Base-by-base conservation (phyloP, 2,888 invertebrate genomes). In the Aspidiotus rigidus region DNA sequence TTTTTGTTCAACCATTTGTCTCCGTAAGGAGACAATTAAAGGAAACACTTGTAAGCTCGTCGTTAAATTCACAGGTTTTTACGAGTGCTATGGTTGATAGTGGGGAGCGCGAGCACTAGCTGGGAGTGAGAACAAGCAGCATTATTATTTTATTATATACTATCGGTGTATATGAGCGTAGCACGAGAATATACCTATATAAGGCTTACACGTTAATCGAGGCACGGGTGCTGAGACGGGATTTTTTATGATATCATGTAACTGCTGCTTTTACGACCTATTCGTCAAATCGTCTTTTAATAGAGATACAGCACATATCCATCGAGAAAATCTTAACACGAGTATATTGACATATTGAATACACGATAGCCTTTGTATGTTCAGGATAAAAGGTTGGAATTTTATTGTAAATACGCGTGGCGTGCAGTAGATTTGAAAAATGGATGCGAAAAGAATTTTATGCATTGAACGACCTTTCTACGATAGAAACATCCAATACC, bases 201-300 rank as follows among this genome's bases (percentile, higher is more conserved):
- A 49, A n/a, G 49, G 10, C n/a, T 11, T 49, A 6, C 49, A 11
- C 49, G 49, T 11, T 17, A 59, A 59, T 28, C 13, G 28, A 16
- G 59, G 39, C 28, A 16, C 13, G 39, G 59, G 56, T 57, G 64
- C 42, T n/a, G 41, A 28, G 64, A 17, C 16, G 63, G 57, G 56
- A 49, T 42, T 49, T 66, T 66, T 66, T 66, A 66, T 44, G 66
- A 59, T 59, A 44, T 59, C 66, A 28, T 42, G 66, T 66, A 66
- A 66, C 59, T 17, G 59, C 28, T 59, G 28, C 41, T 66, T 66
- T 66, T 66, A 66, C 49, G 66, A 66, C 59, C 57, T 42, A 66
- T 66, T 66, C 66, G 66, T 66, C 66, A 66, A 66, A 66, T 59
- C 56, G 66, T 59, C 59, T 40, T 57, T 59, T 59, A 59, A 66